Conservation (phyloP, 2,797 vertebrate species). For the Acropternis orthonyx region DNA sequence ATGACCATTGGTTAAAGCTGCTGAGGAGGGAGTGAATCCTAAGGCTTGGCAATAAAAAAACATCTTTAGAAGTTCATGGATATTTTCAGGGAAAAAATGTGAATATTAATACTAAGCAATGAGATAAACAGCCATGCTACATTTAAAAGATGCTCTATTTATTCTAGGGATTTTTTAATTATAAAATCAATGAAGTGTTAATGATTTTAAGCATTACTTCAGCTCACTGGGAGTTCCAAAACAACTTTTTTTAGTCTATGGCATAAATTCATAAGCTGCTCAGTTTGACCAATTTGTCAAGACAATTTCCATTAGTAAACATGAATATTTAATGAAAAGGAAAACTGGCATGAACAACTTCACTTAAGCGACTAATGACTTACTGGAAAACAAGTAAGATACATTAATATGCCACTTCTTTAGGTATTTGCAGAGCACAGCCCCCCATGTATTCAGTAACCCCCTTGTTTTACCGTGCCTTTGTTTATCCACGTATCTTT, state of each 20-base stretch:
- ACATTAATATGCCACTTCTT: slow-evolving; percentile 43
- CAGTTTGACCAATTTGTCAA: slow-evolving; percentile 75
- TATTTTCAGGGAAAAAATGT: not conserved
- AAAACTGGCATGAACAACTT: slow-evolving; percentile 73
- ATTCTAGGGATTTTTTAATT: slow-evolving; percentile 73
- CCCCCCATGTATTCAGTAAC: not conserved
- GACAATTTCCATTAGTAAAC: slow-evolving; percentile 79
- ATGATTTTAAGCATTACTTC: slow-evolving; percentile 72
- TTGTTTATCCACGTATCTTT: not conserved
- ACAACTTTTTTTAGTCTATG: slow-evolving; percentile 59
- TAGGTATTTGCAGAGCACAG: slow-evolving; percentile 29
- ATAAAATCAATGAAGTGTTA: slow-evolving; percentile 76
- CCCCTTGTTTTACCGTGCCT: not conserved
- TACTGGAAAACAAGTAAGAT: slow-evolving; percentile 72
- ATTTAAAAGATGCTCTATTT: slow-evolving; percentile 66
- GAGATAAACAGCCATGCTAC: slow-evolving; percentile 40
- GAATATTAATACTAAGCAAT: not conserved
- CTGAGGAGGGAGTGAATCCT: not conserved
- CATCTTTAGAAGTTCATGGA: not conserved
- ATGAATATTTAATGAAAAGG: slow-evolving; percentile 80
- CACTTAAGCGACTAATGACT: slow-evolving; percentile 72
- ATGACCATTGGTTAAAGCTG: not conserved
- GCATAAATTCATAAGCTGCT: slow-evolving; percentile 73
- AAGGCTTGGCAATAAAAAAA: not conserved
- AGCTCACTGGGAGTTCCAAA: slow-evolving; percentile 63